A percentile compares a stretch with the other conserved stretches of the same genome.
Conservation (phyloP, 2,113 vertebrate genomes). For the Excalfactoria chinensis region DNA sequence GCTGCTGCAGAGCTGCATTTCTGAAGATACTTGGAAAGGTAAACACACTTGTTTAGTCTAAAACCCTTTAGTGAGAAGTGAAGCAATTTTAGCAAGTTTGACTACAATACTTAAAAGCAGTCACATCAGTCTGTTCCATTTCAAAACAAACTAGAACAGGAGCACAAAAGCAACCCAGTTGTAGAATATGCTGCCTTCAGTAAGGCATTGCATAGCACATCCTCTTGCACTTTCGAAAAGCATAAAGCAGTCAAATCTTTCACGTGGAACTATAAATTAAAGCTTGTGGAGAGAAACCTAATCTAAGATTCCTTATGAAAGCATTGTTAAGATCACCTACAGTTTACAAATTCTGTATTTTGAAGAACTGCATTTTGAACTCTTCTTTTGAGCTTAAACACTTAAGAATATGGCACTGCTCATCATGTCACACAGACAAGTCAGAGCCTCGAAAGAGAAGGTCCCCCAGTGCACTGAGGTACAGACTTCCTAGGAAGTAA, state of each 20-base stretch:
- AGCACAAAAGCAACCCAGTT: background rate
- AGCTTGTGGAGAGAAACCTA: background rate
- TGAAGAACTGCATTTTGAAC: background rate
- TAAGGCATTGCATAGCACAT: background rate
- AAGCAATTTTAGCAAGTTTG: background rate
- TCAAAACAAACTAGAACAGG: background rate
- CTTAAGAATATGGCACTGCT: background rate
- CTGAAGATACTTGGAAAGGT: background rate
- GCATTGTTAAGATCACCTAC: background rate
- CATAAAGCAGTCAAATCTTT: background rate
- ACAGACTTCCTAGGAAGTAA: background rate
- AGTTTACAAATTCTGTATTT: background rate
- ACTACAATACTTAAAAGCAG: background rate
- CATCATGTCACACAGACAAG: background rate
- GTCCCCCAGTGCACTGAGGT: background rate
- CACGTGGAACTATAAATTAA: background rate
- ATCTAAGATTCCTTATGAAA: background rate
- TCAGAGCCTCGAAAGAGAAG: conserved; percentile 1
- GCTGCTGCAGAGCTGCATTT: background rate
- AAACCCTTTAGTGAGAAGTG: background rate
- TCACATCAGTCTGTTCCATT: background rate
- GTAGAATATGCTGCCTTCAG: background rate
- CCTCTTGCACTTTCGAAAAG: conserved; percentile 31
- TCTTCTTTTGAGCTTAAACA: background rate
- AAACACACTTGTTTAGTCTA: background rate